phyloP scores from a whole-genome alignment of 2,888 invertebrate genomes.

The Drosophila kanekoi region DNA sequence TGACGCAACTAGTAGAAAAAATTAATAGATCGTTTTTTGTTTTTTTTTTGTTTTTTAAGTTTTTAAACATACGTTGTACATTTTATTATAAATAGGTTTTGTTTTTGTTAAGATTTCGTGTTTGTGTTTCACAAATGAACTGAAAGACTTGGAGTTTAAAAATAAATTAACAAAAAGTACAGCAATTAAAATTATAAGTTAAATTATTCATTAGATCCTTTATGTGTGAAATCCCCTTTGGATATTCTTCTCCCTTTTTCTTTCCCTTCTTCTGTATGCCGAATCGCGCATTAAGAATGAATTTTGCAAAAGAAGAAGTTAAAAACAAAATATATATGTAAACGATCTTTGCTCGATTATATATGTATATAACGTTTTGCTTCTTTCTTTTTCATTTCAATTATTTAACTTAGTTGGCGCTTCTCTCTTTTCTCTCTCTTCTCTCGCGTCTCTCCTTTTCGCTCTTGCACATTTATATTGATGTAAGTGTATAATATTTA shows the following conservation, averaged over 20 bases:
- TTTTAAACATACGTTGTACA: slow-evolving; percentile 70
- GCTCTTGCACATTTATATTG: slow-evolving; percentile 48
- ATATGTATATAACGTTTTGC: slow-evolving; percentile 49
- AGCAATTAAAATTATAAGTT: slow-evolving; percentile 54
- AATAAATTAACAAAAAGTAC: slow-evolving; percentile 70
- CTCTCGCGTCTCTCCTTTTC: neutral
- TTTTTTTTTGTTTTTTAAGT: slow-evolving; percentile 30
- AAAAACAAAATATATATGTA: slow-evolving; percentile 65
- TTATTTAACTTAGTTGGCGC: slow-evolving; percentile 74
- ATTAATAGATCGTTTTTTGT: slow-evolving; percentile 44
- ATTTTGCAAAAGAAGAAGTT: slow-evolving; percentile 28
- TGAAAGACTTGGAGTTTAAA: slow-evolving; percentile 52
- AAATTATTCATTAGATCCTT: slow-evolving; percentile 36
- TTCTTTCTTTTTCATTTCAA: slow-evolving; percentile 29
- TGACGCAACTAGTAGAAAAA: slow-evolving; percentile 76
- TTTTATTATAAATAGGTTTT: slow-evolving; percentile 62
- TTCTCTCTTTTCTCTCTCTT: neutral
- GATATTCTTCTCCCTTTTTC: too few relatives aligned
- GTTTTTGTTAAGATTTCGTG: slow-evolving; percentile 27
- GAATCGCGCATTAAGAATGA: too few relatives aligned
- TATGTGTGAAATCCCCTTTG: slow-evolving; percentile 29
- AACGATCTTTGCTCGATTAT: slow-evolving; percentile 66
- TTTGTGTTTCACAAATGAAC: slow-evolving; percentile 47
- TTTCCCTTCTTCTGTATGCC: too few relatives aligned
- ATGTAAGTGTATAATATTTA: slow-evolving; percentile 64